phyloP scores from a whole-genome alignment of 2,797 vertebrate species.

The Oryzias sinensis region DNA sequence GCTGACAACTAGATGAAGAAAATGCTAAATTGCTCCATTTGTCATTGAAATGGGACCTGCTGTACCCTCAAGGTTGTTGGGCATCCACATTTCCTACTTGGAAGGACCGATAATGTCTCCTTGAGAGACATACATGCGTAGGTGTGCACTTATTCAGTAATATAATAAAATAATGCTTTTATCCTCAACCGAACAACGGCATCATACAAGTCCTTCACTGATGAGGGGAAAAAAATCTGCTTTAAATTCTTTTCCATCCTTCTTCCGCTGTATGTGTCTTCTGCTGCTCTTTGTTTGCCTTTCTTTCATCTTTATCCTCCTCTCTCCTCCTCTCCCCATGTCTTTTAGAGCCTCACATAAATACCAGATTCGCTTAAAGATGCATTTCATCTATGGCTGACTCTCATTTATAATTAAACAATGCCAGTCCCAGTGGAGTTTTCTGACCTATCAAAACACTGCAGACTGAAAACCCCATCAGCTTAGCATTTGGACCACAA shows the following conservation, averaged over 20 bases:
- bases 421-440: slow-evolving; percentile 43
- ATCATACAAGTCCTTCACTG: slow-evolving; percentile 30
- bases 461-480: slow-evolving; percentile 30
- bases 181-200: slow-evolving; percentile 23
- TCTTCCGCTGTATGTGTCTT: slow-evolving; percentile 12
- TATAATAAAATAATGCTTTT: slow-evolving; percentile 34
- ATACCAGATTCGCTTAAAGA: slow-evolving; percentile 63
- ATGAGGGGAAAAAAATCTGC: slow-evolving; percentile 16
- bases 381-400: slow-evolving; percentile 45
- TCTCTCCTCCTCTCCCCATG: slow-evolving; percentile 23
- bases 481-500: slow-evolving; percentile 55
- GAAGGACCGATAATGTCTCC: slow-evolving; percentile 23
- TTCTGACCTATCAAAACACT: slow-evolving; percentile 52
- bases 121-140: slow-evolving; percentile 37
- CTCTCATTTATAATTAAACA: slow-evolving; percentile 69
- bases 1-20: slow-evolving; percentile 48
- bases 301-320: slow-evolving; percentile 31
- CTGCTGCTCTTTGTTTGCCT: slow-evolving; percentile 32
- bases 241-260: slow-evolving; percentile 44
- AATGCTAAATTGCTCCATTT: slow-evolving; percentile 49
- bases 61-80: slow-evolving; percentile 42
- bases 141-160: slow-evolving; percentile 29
- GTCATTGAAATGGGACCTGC: slow-evolving; percentile 50
- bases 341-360: slow-evolving; percentile 48
- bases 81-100: slow-evolving; percentile 29